Evolutionary conservation across 2,797 vertebrate genomes (phyloP).

Genomic region (Lepus oiostolus): DNA sequence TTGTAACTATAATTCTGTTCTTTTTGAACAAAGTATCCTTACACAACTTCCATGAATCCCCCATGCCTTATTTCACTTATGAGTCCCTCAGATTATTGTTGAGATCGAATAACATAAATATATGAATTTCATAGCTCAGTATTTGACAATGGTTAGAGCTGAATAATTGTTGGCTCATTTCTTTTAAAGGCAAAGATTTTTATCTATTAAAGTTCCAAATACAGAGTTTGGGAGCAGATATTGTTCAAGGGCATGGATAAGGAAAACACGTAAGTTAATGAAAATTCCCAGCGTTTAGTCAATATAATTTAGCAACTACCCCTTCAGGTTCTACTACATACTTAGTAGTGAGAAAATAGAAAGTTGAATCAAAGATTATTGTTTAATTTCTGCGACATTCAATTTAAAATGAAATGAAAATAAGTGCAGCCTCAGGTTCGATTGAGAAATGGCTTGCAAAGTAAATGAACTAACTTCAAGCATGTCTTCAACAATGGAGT

Average conservation of each 20-base stretch:
- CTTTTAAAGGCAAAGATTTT: not conserved
- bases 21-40: not conserved
- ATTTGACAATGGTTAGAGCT: not conserved
- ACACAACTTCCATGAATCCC: not conserved
- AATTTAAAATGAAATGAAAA: constrained; percentile 16
- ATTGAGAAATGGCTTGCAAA: not conserved
- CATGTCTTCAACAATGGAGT: not conserved
- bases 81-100: not conserved
- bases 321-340: not conserved
- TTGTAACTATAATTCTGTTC: not conserved
- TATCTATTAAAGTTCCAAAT: not conserved
- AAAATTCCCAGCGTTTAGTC: not conserved
- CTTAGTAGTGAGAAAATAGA: not conserved
- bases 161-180: not conserved
- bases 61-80: not conserved
- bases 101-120: not conserved
- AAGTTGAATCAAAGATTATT: not conserved
- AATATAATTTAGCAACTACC: not conserved
- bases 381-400: not conserved
- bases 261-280: not conserved
- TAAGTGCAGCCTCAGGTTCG: not conserved
- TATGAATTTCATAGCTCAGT: not conserved
- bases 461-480: not conserved
- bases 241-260: not conserved
- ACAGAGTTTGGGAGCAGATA: not conserved